phyloP scores from a whole-genome alignment of 2,888 invertebrate species.

The Hartigia nigra region DNA sequence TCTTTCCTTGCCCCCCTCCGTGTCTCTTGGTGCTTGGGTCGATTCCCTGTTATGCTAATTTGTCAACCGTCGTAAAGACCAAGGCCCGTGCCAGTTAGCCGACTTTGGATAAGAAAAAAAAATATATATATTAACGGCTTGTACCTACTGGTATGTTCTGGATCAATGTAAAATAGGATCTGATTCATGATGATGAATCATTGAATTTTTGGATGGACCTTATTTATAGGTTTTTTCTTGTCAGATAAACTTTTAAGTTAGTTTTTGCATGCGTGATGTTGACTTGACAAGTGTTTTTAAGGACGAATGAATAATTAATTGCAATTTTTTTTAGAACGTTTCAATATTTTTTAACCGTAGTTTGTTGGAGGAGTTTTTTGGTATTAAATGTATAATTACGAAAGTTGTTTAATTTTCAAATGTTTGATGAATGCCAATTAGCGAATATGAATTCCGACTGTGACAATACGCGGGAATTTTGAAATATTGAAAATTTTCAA shows the following conservation, averaged over 20 bases:
- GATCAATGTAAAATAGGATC: neutral
- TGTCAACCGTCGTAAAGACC: slow-evolving; percentile 56
- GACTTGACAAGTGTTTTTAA: neutral
- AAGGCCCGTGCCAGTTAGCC: slow-evolving; percentile 13
- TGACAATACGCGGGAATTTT: neutral
- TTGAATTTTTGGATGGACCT: neutral
- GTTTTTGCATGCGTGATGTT: neutral
- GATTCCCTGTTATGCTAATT: slow-evolving; percentile 65
- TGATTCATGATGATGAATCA: neutral
- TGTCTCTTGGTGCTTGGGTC: slow-evolving; percentile 53
- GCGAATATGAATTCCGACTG: neutral
- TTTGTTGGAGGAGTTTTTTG: too few species aligned
- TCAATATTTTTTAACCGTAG: neutral
- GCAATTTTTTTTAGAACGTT: neutral
- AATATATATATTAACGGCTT: neutral
- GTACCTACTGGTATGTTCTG: neutral
- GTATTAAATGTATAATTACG: neutral
- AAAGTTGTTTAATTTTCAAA: neutral
- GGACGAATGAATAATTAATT: neutral
- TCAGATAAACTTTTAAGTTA: neutral
- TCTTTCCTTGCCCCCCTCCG: slow-evolving; percentile 6
- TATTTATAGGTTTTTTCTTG: neutral
- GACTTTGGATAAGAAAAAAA: neutral
- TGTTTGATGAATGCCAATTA: neutral
- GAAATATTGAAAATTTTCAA: neutral